Conservation (phyloP, 2,113 vertebrate genomes). For the Ctenodactylus gundi region DNA sequence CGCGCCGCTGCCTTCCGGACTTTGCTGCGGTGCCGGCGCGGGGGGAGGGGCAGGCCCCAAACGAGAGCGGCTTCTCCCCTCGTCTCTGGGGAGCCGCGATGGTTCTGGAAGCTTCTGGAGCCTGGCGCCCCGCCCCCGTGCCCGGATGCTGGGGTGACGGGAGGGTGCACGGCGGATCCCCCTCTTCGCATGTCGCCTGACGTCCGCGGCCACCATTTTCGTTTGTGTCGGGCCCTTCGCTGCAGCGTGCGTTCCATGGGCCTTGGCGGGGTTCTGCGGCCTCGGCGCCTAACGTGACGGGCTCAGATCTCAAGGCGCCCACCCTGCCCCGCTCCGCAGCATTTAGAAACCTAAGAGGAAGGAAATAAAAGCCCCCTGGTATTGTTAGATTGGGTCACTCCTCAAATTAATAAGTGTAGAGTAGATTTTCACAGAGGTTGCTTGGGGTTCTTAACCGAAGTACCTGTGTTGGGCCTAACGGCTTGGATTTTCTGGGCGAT, state of each 20-base stretch:
- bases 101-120: constrained; percentile 76
- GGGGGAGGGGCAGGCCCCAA: not conserved
- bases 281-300: no score
- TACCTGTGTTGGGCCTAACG: fast-evolving
- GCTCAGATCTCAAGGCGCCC: no score
- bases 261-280: no score
- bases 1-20: fast-evolving
- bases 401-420: fast-evolving
- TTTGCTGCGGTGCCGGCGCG: not conserved
- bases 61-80: not conserved
- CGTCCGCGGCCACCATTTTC: constrained; percentile 58
- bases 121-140: constrained; percentile 71
- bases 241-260: no score
- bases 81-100: not conserved
- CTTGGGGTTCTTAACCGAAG: fast-evolving
- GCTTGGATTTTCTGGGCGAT: not conserved
- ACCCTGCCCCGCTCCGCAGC: no score
- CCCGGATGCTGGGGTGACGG: constrained; percentile 66
- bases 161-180: constrained; percentile 47
- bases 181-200: not conserved
- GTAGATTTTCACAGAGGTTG: not conserved
- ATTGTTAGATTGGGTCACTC: fast-evolving
- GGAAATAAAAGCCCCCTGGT: not conserved
- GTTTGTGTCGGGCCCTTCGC: fast-evolving
- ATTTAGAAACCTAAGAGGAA: no score